Base-by-base conservation (phyloP, 2,888 invertebrate species). In the Scaptomyza cyrtandrae region DNA sequence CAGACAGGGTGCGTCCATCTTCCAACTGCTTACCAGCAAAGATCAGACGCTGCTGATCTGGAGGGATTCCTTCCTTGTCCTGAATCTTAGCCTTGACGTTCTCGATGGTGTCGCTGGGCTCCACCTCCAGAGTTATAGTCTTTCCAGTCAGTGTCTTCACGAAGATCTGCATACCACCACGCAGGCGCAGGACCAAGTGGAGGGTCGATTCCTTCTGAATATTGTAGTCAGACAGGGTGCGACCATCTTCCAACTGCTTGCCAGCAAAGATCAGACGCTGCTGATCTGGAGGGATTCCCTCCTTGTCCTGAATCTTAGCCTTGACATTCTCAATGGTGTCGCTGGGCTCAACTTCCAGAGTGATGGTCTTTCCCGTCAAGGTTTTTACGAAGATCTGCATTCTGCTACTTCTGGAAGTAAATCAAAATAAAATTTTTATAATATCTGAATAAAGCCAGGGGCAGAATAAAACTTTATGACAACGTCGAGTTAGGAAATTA, bases 311-410 rank as follows among this genome's bases (percentile, higher is more conserved):
- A 19, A 19, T 19, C 19, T 19, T 19, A 19, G 19, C 19, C 19
- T 19, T 19, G 19, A 19, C 19, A 19, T 19, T 19, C 19, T 19
- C 19, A 2, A 19, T 19, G 2, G 19, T 19, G 19, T 19, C 19
- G 19, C 19, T 19, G 19, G 19, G 19, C 19, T 19, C 19, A 19
- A 86, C 88, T 9, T 88, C 88, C 33, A 88, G 52, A 0, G 88
- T 86, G 27, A 88, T 86, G 44, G 88, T 88, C 29, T 41, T 41
- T 5, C 88, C 88, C 41, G 88, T 88, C 57, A 88, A 74, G 10
- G 89, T 89, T 54, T 89, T 89, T 13, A 89, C 89, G 68, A 89
- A 89, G 77, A 89, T 89, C 72, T 89, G 89, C 90, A 90, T 89
- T 48, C 75, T 84, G 54, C 50, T 71, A 74, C 49, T 77, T 80